Base-by-base conservation (phyloP, 2,797 vertebrate species). In the Gadopsis bispinosus region DNA sequence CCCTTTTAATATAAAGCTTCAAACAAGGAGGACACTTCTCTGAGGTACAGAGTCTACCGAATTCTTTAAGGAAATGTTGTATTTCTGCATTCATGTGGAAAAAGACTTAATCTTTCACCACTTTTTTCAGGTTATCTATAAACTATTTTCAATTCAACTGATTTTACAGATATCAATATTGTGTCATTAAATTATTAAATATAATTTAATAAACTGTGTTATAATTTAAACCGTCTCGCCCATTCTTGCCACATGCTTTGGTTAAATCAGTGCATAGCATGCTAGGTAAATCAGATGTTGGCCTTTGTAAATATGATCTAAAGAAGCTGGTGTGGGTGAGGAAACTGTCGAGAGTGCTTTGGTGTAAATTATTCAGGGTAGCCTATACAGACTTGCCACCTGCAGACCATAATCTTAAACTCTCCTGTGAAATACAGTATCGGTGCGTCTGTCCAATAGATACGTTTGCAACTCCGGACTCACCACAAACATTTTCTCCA, bases 401-500 rank as follows among this genome's bases (percentile, higher is more conserved):
- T 51, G 31, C 19, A 35, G 31, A 54, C 35, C 33, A 61, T 39
- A 33, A 20, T 39, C 35, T 14, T 51, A 22, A 63, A 58, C 41
- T 53, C 22, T 63, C 19, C 14, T 67, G 37, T 72, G 20, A 68
- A 56, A 54, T 37, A 29, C 17, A 59, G 8, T 31, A 13, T 19
- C 9, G 8, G 7, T 51, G 56, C 47, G 12, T 62, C 2, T 53
- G 10, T 75, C 7, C 29, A 43, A 3, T 7, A 8, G 5, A 4
- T 1, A 1, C 54, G 41, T 47, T 43, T 60, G n/a, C 26, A 16
- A 22, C n/a, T 43, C 12, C 58, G 51, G 29, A 96, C 98, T 97
- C 92, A 99, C 97, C 95, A 97, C 95, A 93, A 98, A 97, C n/a
- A 97, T 97, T 79, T 97, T 97, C 94, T 99, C 97, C 85, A 99